These are phyloP conservation scores for Tipula helvola DNA, from an alignment of 2,888 invertebrate species.

Conservation along the genomic window DNA sequence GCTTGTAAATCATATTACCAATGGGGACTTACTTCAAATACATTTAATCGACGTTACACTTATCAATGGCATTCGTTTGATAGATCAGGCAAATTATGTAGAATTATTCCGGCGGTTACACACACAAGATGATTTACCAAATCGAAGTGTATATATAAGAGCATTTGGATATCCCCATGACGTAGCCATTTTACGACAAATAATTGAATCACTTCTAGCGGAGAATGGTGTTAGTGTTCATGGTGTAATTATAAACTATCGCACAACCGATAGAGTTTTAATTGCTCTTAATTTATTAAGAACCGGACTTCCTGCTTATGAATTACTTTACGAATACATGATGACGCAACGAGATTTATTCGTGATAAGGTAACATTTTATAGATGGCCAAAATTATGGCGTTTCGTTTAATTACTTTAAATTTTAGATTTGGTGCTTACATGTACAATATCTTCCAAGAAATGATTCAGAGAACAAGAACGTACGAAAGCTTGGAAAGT, in stretches of 20 bases:
- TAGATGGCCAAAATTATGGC: neutral
- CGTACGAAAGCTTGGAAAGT: neutral
- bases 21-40: neutral
- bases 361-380: neutral
- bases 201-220: neutral
- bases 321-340: neutral
- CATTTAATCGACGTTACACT: neutral
- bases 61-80: neutral
- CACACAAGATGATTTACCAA: neutral
- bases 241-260: neutral
- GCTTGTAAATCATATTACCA: neutral
- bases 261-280: neutral
- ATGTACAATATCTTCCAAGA: neutral
- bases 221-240: neutral
- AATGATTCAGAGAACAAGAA: neutral
- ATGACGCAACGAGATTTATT: neutral
- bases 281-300: neutral
- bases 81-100: neutral
- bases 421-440: neutral
- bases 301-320: neutral
- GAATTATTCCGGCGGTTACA: neutral
- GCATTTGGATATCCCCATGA: neutral
- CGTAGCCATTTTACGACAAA: neutral
- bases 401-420: neutral
- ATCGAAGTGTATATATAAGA: neutral